These are phyloP conservation scores for Pelodytes ibericus DNA, from an alignment of 2,797 vertebrate genomes.

Conservation along the genomic window DNA sequence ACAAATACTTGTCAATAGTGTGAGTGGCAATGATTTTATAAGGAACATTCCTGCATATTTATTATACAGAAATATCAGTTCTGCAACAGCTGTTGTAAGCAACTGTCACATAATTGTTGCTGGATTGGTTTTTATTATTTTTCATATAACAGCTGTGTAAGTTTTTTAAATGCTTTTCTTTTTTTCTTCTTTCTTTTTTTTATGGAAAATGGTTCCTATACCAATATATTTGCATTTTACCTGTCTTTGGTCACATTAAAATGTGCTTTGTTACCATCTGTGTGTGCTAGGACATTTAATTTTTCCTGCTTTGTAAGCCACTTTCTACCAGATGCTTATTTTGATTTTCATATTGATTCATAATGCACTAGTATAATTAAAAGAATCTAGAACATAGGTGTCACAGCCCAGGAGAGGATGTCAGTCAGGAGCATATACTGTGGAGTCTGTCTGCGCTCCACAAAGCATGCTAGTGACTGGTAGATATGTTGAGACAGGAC, in stretches of 20 bases:
- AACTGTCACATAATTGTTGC: conserved; percentile 51
- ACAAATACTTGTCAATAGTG: not conserved
- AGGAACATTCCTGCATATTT: conserved; percentile 29
- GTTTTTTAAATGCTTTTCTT: not conserved
- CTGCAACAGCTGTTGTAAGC: conserved; percentile 42
- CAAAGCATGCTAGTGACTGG: too few species aligned
- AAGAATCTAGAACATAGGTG: too few species aligned
- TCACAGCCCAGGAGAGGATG: too few species aligned
- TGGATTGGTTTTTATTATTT: conserved; percentile 40
- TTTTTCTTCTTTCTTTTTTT: conserved; percentile 13
- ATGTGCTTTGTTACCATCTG: conserved; percentile 36
- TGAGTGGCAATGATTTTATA: conserved; percentile 6
- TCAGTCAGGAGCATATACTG: too few species aligned
- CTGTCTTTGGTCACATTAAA: conserved; percentile 32
- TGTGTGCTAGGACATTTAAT: conserved; percentile 28
- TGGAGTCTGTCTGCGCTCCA: too few species aligned
- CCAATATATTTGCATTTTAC: conserved; percentile 28
- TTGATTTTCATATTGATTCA: too few species aligned
- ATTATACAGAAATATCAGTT: conserved; percentile 32
- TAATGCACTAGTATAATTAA: too few species aligned
- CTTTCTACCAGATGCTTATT: too few species aligned
- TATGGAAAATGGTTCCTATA: conserved; percentile 28
- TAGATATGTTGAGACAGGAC: too few species aligned
- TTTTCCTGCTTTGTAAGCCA: not conserved
- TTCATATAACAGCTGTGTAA: conserved; percentile 43